phyloP scores from a whole-genome alignment of 53 echinoderm and acorn worm species.

The Mesocentrotus franciscanus region DNA sequence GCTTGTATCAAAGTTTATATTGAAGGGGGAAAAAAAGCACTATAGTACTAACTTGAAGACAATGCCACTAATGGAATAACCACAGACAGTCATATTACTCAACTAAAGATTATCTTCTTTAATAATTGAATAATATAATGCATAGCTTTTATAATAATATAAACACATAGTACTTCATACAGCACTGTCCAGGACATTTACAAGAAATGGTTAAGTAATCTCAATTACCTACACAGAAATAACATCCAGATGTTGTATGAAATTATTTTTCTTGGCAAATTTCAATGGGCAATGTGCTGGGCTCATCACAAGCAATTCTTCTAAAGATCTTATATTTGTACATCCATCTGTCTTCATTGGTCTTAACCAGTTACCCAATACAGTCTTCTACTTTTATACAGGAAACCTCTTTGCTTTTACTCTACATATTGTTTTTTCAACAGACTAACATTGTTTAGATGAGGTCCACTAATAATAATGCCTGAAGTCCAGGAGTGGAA shows the following conservation, averaged over 20 bases:
- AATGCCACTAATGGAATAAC: neutral
- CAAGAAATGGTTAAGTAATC: neutral
- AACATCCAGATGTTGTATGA: no score
- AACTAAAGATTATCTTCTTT: neutral
- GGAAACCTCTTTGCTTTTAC: neutral
- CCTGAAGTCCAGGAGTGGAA: neutral
- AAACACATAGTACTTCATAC: constrained; percentile 20
- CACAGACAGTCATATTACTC: neutral
- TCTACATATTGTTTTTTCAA: neutral
- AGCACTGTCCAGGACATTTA: neutral
- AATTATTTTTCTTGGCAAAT: no score
- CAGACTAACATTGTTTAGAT: neutral
- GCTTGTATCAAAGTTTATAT: neutral
- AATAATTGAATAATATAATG: constrained; percentile 1
- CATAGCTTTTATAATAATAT: constrained; percentile 29
- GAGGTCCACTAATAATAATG: neutral
- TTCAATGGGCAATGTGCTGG: neutral
- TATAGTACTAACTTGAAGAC: neutral
- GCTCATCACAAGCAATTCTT: neutral
- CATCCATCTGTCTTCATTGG: neutral
- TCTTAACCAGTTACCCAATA: neutral
- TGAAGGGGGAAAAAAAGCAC: neutral
- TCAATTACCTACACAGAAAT: neutral
- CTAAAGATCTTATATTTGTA: neutral
- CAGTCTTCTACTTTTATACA: neutral